Percentiles rank a stretch among this genome's conserved stretches.
Conservation (phyloP, 2,888 invertebrate species). For the Gasteruption jaculator region DNA sequence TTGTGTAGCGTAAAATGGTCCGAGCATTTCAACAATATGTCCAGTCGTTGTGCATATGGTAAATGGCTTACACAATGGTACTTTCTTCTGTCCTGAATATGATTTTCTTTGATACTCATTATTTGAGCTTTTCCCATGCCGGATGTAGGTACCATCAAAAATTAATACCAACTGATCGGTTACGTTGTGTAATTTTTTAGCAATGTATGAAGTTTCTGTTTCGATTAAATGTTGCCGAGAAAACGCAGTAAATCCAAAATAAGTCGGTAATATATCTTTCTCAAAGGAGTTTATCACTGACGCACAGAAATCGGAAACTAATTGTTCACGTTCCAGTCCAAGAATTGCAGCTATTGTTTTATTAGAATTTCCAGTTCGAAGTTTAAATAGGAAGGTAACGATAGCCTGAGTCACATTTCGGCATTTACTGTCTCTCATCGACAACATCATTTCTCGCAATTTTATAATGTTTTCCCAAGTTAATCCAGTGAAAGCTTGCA, state of each 20-base stretch:
- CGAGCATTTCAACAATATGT: constrained; percentile 18
- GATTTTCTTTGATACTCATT: constrained; percentile 23
- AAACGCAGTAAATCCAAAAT: constrained; percentile 15
- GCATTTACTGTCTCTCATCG: constrained; percentile 13
- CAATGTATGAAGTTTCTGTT: constrained; percentile 13
- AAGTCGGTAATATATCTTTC: constrained; percentile 17
- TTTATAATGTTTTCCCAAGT: constrained; percentile 16
- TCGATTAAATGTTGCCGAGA: constrained; percentile 12
- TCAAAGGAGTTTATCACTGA: constrained; percentile 19
- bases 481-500: constrained; percentile 19
- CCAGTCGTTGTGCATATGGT: constrained; percentile 18
- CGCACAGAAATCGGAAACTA: constrained; percentile 15
- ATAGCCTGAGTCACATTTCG: constrained; percentile 20
- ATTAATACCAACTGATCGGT: constrained; percentile 14
- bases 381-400: constrained; percentile 23
- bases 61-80: constrained; percentile 19
- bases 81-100: constrained; percentile 21
- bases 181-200: constrained; percentile 12
- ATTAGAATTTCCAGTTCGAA: constrained; percentile 25
- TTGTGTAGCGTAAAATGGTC: constrained; percentile 14
- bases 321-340: constrained; percentile 16
- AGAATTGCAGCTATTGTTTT: constrained; percentile 16
- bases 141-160: constrained; percentile 18
- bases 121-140: constrained; percentile 20
- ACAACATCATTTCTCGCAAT: constrained; percentile 14